Evolutionary conservation across 2,888 invertebrate species (phyloP).

Genomic region (Ophioninae sp.): DNA sequence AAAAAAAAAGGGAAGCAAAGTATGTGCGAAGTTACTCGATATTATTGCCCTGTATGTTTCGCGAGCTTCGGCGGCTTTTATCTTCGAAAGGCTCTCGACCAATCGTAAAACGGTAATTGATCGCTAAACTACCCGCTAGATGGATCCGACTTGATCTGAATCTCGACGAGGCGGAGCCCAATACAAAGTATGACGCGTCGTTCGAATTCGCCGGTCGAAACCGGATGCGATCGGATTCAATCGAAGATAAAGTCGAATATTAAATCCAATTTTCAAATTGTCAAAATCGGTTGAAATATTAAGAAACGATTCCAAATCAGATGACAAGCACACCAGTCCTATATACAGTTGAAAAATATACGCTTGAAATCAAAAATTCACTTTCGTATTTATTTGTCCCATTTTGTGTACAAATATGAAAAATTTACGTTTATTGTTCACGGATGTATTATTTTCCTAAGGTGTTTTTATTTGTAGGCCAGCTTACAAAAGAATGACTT

Average conservation of each 20-base stretch:
- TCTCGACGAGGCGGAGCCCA: not conserved
- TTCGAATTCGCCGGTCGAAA: not conserved
- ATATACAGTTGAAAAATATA: conserved; percentile 20
- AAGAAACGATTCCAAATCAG: not conserved
- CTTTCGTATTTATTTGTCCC: not conserved
- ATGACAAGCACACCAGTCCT: not conserved
- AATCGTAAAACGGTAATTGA: not conserved
- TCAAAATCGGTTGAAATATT: not conserved
- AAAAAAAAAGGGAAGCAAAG: not conserved
- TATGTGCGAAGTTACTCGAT: not conserved
- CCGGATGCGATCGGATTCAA: not conserved
- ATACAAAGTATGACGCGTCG: not conserved
- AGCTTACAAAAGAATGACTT: no score
- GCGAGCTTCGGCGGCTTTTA: not conserved
- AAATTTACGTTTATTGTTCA: not conserved
- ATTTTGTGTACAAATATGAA: not conserved
- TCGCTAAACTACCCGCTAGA: not conserved
- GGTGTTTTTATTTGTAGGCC: no score
- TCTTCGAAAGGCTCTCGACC: not conserved
- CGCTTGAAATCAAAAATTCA: not conserved
- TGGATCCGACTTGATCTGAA: not conserved
- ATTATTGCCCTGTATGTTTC: not conserved
- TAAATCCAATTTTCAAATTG: not conserved
- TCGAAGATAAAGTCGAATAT: not conserved
- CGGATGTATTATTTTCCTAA: no score